Conservation (phyloP, 2,113 vertebrate species). For the Conger conger region DNA sequence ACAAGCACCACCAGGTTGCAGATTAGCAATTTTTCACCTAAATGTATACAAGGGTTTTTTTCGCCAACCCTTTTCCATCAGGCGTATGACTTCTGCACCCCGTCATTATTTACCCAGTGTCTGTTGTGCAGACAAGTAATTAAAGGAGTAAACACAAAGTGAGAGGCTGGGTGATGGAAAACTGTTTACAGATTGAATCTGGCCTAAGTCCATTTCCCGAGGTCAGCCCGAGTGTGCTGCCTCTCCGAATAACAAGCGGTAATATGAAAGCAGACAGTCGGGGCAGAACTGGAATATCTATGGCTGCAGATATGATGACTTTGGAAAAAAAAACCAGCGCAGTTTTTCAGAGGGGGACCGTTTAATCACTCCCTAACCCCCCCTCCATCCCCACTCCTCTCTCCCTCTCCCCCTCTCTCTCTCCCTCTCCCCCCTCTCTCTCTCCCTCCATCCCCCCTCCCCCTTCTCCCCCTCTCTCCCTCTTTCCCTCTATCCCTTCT, state of each 20-base stretch:
- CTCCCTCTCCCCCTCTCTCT: neutral
- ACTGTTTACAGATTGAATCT: conserved; percentile 24
- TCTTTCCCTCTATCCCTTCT: neutral
- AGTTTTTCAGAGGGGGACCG: conserved; percentile 51
- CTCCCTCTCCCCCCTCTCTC: too few species aligned
- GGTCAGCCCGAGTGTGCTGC: conserved; percentile 19
- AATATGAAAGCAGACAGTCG: conserved; percentile 39
- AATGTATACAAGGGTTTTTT: neutral
- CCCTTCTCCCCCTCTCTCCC: neutral
- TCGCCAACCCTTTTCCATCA: neutral
- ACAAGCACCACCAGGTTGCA: neutral
- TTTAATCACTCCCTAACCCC: conserved; percentile 55
- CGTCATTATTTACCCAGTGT: conserved; percentile 18
- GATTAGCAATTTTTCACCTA: neutral
- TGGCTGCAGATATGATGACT: conserved; percentile 57
- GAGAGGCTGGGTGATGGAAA: neutral
- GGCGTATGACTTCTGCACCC: neutral
- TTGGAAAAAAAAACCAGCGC: conserved; percentile 45
- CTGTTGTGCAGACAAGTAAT: neutral
- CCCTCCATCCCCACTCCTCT: neutral
- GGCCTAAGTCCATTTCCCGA: neutral
- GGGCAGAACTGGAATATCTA: conserved; percentile 37
- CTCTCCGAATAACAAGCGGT: conserved; percentile 31
- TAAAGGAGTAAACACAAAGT: conserved; percentile 27
- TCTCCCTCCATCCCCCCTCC: neutral